phyloP scores from a whole-genome alignment of 2,888 invertebrate genomes.

The Gisinianus flammeolus region DNA sequence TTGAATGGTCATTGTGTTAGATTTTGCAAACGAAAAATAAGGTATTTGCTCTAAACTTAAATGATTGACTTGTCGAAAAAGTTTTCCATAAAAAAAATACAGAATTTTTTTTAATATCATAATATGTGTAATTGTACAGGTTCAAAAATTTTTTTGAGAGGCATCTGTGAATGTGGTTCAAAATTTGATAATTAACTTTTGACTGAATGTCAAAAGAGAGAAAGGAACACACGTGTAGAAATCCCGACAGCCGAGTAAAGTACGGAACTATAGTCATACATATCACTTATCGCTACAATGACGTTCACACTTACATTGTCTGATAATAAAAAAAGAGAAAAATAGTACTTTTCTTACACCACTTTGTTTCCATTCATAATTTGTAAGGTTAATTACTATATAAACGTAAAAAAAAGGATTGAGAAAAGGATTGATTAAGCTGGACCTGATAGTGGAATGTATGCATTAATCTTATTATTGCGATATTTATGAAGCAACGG shows the following conservation, averaged over 20 bases:
- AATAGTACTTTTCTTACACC: no score
- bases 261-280: background rate
- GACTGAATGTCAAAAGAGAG: background rate
- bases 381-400: background rate
- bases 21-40: no score
- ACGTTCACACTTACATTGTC: conserved; percentile 8
- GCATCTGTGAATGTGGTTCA: conserved; percentile 2
- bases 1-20: no score
- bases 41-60: no score
- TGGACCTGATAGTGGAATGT: conserved; percentile 31
- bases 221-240: background rate
- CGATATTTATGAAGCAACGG: background rate
- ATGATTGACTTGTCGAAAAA: no score
- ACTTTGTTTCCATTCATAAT: no score
- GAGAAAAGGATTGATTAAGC: conserved; percentile 25
- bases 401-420: conserved; percentile 22
- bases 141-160: background rate
- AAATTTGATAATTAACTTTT: no score
- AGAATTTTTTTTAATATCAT: conserved; percentile 6
- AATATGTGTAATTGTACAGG: background rate
- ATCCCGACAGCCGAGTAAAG: background rate
- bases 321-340: background rate
- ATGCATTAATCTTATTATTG: conserved; percentile 3
- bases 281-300: no score
- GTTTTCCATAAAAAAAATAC: no score